A percentile compares a stretch with the other conserved stretches of the same genome.
Conservation (phyloP, 2,888 invertebrate genomes). For the Pardosa pseudoannulata region DNA sequence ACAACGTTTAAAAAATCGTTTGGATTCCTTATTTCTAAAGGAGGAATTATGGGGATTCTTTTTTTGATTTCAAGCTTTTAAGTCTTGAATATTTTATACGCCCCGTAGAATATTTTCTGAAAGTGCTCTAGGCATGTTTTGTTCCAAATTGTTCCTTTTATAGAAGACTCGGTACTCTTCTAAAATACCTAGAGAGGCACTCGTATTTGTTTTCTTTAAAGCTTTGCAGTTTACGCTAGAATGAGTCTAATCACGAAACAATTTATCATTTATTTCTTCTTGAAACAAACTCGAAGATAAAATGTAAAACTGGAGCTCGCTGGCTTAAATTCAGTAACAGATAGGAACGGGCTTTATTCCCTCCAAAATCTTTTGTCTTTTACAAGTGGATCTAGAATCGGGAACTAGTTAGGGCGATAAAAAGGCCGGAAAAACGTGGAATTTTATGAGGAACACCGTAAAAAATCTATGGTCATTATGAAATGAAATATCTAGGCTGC, state of each 20-base stretch:
- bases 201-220: not conserved
- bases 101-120: not conserved
- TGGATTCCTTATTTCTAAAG: too few relatives aligned
- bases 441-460: too few relatives aligned
- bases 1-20: not conserved
- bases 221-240: slow-evolving; percentile 38
- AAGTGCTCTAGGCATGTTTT: not conserved
- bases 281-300: not conserved
- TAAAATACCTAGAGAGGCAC: not conserved
- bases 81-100: not conserved
- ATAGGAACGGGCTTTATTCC: not conserved
- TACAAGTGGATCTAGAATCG: not conserved
- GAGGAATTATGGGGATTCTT: too few relatives aligned
- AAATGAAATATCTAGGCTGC: too few relatives aligned
- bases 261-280: slow-evolving; percentile 27
- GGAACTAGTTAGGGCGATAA: not conserved
- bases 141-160: not conserved
- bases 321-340: not conserved
- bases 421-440: not conserved
- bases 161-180: not conserved
- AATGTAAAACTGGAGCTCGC: not conserved
- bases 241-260: slow-evolving; percentile 30
- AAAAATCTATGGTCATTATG: too few relatives aligned
- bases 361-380: not conserved
- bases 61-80: not conserved